Evolutionary conservation across 1,140 invertebrate species (phyloP).

Genomic region (Yoshiicerus persimilis): DNA sequence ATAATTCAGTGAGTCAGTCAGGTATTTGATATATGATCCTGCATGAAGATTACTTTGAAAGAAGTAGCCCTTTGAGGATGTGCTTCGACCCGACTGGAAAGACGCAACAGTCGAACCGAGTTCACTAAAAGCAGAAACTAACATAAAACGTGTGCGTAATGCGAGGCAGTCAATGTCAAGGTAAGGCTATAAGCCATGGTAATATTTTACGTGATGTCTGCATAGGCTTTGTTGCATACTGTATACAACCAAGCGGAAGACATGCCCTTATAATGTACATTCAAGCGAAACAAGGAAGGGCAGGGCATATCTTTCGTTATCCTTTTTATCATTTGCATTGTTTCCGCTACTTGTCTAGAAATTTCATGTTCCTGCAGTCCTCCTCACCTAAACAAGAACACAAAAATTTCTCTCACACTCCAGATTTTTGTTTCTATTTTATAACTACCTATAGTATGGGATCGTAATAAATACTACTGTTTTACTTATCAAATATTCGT

Average conservation of each 20-base stretch:
- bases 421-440: neutral
- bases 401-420: neutral
- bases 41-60: neutral
- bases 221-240: neutral
- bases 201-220: slow-evolving; percentile 5
- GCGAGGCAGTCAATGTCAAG: neutral
- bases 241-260: neutral
- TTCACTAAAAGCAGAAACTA: neutral
- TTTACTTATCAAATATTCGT: too few relatives aligned
- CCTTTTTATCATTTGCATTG: neutral
- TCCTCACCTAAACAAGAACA: neutral
- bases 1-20: neutral
- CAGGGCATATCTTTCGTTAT: neutral
- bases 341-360: neutral
- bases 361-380: neutral
- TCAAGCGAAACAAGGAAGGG: neutral
- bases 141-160: slow-evolving; percentile 3
- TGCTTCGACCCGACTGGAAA: neutral
- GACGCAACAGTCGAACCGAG: neutral
- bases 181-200: neutral
- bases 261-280: neutral
- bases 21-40: neutral
- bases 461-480: too few relatives aligned
- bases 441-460: too few relatives aligned
- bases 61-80: neutral